Conservation (phyloP, 2,113 vertebrate genomes). For the human region GRCh38 chr15:33297501-33298000, state of each 20-base stretch:
- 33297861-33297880: neutral
- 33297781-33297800: neutral
- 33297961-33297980: neutral
- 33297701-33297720: neutral
- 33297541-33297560: neutral
- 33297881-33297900: neutral
- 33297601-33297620: neutral
- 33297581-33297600: neutral
- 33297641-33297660: neutral
- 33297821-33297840: neutral
- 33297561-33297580: neutral
- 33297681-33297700: neutral
- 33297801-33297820: neutral
- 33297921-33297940: neutral
- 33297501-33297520: neutral
- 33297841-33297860: neutral
- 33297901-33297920: neutral
- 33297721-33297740: neutral
- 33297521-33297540: neutral
- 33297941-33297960: neutral
- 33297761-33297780: neutral
- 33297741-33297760: neutral
- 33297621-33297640: neutral
- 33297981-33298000: neutral
- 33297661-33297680: neutral